Base-by-base conservation (phyloP, 1,140 invertebrate species). In the Doryteuthis pealeii region DNA sequence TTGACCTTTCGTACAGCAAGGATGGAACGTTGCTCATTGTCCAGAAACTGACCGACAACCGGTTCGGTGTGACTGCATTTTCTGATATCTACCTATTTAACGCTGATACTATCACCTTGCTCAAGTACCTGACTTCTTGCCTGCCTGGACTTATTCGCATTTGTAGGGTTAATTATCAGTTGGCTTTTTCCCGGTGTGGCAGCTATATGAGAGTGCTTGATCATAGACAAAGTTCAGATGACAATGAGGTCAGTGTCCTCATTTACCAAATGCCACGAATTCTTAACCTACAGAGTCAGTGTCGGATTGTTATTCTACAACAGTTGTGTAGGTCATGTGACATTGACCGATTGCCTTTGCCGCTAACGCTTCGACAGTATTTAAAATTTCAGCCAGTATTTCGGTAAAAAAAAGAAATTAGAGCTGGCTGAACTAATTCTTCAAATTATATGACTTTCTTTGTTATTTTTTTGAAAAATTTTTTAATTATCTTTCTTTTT, bases 11-110 rank as follows among this genome's bases (percentile, higher is more conserved):
- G 15, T 80, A 77, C 75, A 77, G 75, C 49, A 74, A 73, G 26
- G 77, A 80, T 40, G 77, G 79, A 14, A 32, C 54, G 18, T 70
- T 77, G 12, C 70, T 80, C 26, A 78, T 80, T 66, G 67, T 80
- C 15, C 79, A 80, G 70, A 80, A 80, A 68, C 65, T 80, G 10
- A 77, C 74, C 8, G 79, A 80, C 26, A 78, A 79, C 58, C 45
- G 77, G 5, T 75, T 78, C 74, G 77, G 79, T 15, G 77, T 78
- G 14, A 74, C 75, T 5, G 72, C 74, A 6, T 77, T 77, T 70
- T 75, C 77, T 26, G 79, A 79, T 72, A 78, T 76, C 26, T 80
- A 80, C 71, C 72, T 80, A 30, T 80, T 80, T 54, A 70, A 75
- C 69, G 71, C 79, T 6, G 75, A 80, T 68, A 22, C 40, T 5